Evolutionary conservation across 2,888 invertebrate genomes (phyloP).

Genomic region (Congeria kusceri): DNA sequence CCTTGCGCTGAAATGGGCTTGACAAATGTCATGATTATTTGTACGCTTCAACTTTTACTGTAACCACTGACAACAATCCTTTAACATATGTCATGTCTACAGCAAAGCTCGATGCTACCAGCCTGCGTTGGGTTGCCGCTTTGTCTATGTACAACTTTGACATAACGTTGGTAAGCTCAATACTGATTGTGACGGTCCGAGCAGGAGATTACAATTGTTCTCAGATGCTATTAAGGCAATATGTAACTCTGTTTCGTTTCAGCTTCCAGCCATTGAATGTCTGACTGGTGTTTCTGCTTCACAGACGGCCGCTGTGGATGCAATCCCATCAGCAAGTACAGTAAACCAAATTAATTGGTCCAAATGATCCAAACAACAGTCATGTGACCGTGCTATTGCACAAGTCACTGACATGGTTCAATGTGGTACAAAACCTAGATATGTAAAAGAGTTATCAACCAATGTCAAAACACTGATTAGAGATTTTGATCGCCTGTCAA

Average conservation of each 20-base stretch:
- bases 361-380: slow-evolving; percentile 7
- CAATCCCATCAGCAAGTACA: neutral
- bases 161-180: slow-evolving; percentile 33
- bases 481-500: neutral
- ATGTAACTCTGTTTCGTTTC: slow-evolving; percentile 4
- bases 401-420: slow-evolving; percentile 1
- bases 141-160: slow-evolving; percentile 41
- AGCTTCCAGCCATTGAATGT: neutral
- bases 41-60: slow-evolving; percentile 22
- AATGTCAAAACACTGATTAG: slow-evolving; percentile 1
- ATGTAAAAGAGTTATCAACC: neutral
- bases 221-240: slow-evolving; percentile 23
- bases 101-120: slow-evolving; percentile 48
- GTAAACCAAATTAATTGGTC: slow-evolving; percentile 1
- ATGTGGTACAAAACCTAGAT: slow-evolving; percentile 13
- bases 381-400: neutral
- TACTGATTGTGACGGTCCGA: slow-evolving; percentile 39
- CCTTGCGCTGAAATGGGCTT: slow-evolving; percentile 47
- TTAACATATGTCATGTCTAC: slow-evolving; percentile 46
- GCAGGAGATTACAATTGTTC: neutral
- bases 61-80: slow-evolving; percentile 41
- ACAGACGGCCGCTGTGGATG: neutral
- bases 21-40: slow-evolving; percentile 55
- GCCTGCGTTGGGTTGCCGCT: slow-evolving; percentile 48
- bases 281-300: neutral